A percentile compares a stretch with the other conserved stretches of the same genome.
Evolutionary conservation across 2,113 vertebrate species (phyloP).

Genomic region (Erpornis zantholeuca): DNA sequence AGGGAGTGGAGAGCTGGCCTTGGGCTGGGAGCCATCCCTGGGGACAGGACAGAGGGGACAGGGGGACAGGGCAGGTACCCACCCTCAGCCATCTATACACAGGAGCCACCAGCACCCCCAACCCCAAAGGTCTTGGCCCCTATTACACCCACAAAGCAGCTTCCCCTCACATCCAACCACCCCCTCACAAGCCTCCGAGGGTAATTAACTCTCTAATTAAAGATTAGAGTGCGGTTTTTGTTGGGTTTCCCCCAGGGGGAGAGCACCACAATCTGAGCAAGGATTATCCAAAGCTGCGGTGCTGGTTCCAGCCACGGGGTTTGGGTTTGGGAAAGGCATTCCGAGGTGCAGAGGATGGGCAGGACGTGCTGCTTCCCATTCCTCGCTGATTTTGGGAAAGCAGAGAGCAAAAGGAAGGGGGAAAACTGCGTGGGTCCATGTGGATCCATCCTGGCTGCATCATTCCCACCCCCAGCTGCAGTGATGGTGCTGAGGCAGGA

Average conservation of each 20-base stretch:
- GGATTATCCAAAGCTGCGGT: accelerated
- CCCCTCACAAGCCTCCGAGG: background rate
- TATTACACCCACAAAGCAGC: background rate
- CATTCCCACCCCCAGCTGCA: background rate
- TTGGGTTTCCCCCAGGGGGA: background rate
- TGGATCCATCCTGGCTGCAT: background rate
- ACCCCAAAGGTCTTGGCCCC: background rate
- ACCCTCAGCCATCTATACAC: background rate
- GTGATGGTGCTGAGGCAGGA: background rate
- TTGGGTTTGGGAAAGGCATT: background rate
- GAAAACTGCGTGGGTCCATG: background rate
- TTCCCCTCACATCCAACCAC: background rate
- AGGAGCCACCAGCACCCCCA: background rate
- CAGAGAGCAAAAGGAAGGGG: background rate
- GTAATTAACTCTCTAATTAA: constrained; percentile 48
- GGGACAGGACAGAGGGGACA: background rate
- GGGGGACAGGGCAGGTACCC: background rate
- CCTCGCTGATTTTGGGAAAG: background rate
- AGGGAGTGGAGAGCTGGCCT: background rate
- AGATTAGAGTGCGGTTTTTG: background rate
- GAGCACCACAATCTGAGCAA: background rate
- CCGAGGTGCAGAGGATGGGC: background rate
- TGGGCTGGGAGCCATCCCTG: background rate
- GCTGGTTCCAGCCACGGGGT: accelerated
- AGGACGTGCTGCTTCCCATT: accelerated